phyloP scores from a whole-genome alignment of 2,113 vertebrate genomes.

The Artemisiospiza belli region DNA sequence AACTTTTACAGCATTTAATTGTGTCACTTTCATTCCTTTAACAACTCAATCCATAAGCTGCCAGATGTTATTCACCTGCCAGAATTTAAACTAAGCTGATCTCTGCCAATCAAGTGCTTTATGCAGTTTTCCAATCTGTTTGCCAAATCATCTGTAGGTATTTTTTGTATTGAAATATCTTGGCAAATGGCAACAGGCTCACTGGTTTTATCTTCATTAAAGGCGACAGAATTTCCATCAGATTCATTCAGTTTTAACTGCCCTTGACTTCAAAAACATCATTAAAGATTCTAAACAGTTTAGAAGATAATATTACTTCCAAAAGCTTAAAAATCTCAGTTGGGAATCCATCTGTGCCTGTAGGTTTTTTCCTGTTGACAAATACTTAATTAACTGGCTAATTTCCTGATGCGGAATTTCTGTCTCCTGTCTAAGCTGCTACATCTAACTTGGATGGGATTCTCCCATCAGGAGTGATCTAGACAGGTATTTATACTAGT shows the following conservation, averaged over 20 bases:
- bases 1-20: background rate
- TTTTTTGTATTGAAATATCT: background rate
- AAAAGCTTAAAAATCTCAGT: slow-evolving; percentile 3
- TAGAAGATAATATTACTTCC: background rate
- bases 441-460: background rate
- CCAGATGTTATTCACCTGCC: slow-evolving; percentile 15
- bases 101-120: background rate
- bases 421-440: background rate
- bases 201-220: slow-evolving; percentile 34
- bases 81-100: slow-evolving; percentile 23
- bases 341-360: background rate
- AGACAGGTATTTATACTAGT: background rate
- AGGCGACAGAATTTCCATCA: background rate
- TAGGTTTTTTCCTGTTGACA: background rate
- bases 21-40: slow-evolving; percentile 5
- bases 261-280: slow-evolving; percentile 5
- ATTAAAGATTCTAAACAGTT: slow-evolving; percentile 11
- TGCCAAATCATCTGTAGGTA: slow-evolving; percentile 14
- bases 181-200: background rate
- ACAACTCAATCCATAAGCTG: background rate
- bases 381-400: slow-evolving; percentile 15
- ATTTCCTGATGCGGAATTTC: background rate
- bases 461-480: background rate
- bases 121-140: background rate
- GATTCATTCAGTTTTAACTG: slow-evolving; percentile 31